A percentile compares a stretch with the other conserved stretches of the same genome.
phyloP scores from a whole-genome alignment of 2,888 invertebrate species.

The Lycaena phlaeas region DNA sequence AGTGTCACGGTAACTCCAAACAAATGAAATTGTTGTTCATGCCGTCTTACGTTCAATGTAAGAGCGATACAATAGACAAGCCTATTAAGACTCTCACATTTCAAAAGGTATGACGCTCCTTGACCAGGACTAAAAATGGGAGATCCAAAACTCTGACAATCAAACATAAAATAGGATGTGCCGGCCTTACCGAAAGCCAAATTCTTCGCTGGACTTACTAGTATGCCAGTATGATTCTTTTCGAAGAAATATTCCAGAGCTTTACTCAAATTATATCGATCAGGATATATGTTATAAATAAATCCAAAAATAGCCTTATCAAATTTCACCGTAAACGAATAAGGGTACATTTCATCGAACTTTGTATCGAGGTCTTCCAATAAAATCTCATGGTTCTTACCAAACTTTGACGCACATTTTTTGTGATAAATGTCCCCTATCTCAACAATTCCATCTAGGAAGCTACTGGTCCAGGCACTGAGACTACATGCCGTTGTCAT shows the following conservation, averaged over 20 bases:
- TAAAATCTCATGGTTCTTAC: conserved; percentile 70
- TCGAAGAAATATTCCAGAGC: conserved; percentile 75
- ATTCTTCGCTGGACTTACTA: conserved; percentile 67
- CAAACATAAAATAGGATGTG: conserved; percentile 78
- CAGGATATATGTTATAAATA: conserved; percentile 69
- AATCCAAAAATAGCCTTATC: conserved; percentile 74
- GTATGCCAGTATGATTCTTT: conserved; percentile 63
- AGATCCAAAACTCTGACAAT: conserved; percentile 74
- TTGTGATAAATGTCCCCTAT: conserved; percentile 73
- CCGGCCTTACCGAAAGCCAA: conserved; percentile 65
- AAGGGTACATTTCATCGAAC: conserved; percentile 71
- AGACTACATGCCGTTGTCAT: conserved; percentile 74
- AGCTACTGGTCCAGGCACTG: conserved; percentile 75
- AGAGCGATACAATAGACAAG: conserved; percentile 76
- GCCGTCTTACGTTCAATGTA: conserved; percentile 71
- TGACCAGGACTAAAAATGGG: conserved; percentile 74
- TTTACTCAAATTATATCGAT: conserved; percentile 76
- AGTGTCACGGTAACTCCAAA: conserved; percentile 38
- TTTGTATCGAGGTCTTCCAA: conserved; percentile 69
- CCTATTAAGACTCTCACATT: conserved; percentile 73
- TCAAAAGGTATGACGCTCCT: conserved; percentile 73
- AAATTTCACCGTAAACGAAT: conserved; percentile 69
- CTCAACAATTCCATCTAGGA: conserved; percentile 75
- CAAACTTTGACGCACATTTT: conserved; percentile 60
- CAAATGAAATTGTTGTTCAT: conserved; percentile 69